Evolutionary conservation across 2,797 vertebrate species (phyloP).

Genomic region (Mus caroli): DNA sequence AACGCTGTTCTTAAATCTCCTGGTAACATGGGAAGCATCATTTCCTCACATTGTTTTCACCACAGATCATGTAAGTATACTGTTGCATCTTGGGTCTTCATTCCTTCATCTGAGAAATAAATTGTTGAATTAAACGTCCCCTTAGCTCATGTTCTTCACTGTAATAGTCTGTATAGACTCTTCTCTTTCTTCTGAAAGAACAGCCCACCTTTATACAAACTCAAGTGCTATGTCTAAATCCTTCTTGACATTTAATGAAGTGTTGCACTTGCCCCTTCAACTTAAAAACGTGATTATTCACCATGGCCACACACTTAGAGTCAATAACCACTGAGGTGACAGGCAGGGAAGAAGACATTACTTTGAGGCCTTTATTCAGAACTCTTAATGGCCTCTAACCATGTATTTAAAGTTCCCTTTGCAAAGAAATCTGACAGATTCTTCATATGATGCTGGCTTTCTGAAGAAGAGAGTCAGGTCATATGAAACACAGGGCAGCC

Average conservation of each 20-base stretch:
- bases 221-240: background rate
- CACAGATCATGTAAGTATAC: background rate
- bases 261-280: background rate
- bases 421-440: slow-evolving; percentile 83
- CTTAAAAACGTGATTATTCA: background rate
- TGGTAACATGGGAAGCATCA: background rate
- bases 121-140: background rate
- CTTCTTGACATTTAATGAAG: background rate
- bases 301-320: background rate
- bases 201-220: background rate
- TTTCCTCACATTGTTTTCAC: background rate
- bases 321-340: background rate
- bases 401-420: slow-evolving; percentile 80
- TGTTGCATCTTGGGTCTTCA: background rate
- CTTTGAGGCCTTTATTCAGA: slow-evolving; percentile 77
- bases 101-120: slow-evolving; percentile 17
- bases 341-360: slow-evolving; percentile 71
- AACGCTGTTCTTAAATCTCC: background rate
- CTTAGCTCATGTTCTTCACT: background rate
- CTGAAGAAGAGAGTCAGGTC: slow-evolving; percentile 7
- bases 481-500: slow-evolving; percentile 75
- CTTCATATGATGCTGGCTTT: slow-evolving; percentile 83
- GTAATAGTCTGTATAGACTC: background rate
- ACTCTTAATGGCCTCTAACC: slow-evolving; percentile 67
- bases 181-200: background rate